Evolutionary conservation across 2,113 vertebrate species (phyloP).

Genomic region (Larimichthys polyactis): DNA sequence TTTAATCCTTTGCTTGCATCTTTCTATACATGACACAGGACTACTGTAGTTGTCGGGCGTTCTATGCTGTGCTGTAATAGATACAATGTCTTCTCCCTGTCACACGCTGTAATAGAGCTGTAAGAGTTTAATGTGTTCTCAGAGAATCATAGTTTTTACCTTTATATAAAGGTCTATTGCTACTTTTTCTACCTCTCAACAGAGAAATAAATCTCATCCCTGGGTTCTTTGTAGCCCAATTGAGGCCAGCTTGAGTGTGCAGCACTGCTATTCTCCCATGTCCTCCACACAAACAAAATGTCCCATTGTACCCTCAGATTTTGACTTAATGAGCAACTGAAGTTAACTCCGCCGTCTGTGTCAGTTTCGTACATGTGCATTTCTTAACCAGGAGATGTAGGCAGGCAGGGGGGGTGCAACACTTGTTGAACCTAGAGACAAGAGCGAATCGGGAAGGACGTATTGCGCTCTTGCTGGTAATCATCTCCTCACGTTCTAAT

Average conservation of each 20-base stretch:
- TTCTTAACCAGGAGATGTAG: slow-evolving; percentile 2
- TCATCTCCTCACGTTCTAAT: slow-evolving; percentile 56
- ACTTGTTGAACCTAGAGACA: not conserved
- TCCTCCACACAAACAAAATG: slow-evolving; percentile 11
- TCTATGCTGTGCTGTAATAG: not conserved
- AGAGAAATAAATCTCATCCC: not conserved
- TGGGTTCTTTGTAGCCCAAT: not conserved
- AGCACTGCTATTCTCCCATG: not conserved
- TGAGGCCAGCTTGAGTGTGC: not conserved
- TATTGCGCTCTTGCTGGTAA: slow-evolving; percentile 41
- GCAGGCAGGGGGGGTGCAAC: not conserved
- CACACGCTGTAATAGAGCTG: too few relatives aligned
- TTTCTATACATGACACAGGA: not conserved
- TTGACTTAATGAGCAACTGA: slow-evolving; percentile 9
- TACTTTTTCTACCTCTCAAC: not conserved
- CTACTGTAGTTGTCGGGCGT: not conserved
- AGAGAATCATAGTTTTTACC: not conserved
- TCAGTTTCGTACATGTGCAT: slow-evolving; percentile 13
- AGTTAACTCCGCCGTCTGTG: slow-evolving; percentile 8
- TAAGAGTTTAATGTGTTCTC: not conserved
- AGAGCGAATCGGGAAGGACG: slow-evolving; percentile 20
- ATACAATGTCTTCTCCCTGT: not conserved
- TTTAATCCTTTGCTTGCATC: not conserved
- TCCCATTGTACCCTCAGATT: not conserved
- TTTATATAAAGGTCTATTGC: not conserved